Percentiles rank a stretch among this genome's conserved stretches.
Evolutionary conservation across 2,113 vertebrate species (phyloP).

Genomic region (Himantopus leucocephalus): DNA sequence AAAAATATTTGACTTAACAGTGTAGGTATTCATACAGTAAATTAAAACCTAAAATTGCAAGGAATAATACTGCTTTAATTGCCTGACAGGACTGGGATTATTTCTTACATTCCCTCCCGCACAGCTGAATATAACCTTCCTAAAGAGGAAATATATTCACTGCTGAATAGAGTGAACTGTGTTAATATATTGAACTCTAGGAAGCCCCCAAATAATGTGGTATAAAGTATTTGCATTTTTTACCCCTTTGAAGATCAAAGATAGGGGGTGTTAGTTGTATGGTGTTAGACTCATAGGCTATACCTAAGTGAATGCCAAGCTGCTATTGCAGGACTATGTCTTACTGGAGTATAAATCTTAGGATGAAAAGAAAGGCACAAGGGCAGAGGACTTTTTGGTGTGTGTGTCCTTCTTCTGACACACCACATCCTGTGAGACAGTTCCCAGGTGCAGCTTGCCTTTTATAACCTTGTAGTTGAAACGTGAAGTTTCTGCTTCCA

Average conservation of each 20-base stretch:
- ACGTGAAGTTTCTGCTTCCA: background rate
- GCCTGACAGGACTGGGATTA: conserved; percentile 2
- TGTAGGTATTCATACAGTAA: conserved; percentile 27
- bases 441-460: background rate
- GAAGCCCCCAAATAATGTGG: background rate
- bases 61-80: conserved; percentile 38
- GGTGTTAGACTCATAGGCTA: background rate
- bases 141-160: conserved; percentile 14
- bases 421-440: background rate
- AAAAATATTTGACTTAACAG: conserved; percentile 45
- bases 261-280: background rate
- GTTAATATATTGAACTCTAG: conserved; percentile 18
- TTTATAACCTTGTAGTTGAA: background rate
- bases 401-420: background rate
- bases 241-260: background rate
- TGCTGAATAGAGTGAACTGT: background rate
- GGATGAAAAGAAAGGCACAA: background rate
- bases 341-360: background rate
- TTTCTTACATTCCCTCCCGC: background rate
- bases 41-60: conserved; percentile 44
- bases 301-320: background rate
- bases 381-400: background rate
- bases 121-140: conserved; percentile 23
- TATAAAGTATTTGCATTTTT: background rate
- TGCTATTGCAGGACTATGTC: background rate